Base-by-base conservation (phyloP, 2,113 vertebrate genomes). In the Antidorcas marsupialis region DNA sequence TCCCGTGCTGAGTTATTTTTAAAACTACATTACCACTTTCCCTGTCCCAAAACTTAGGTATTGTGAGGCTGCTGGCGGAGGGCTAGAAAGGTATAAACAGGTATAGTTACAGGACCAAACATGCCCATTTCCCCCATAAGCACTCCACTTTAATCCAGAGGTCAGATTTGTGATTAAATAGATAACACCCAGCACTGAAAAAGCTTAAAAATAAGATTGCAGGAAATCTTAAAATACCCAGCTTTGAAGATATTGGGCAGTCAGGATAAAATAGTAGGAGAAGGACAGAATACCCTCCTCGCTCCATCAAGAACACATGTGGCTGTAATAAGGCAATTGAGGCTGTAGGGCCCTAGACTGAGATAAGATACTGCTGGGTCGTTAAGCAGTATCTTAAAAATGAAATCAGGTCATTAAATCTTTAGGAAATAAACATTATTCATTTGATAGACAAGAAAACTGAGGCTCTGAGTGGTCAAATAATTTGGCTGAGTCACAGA, bases 191-290 rank as follows among this genome's bases (percentile, higher is more conserved):
- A 16, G 47, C 36, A 83, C 2, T 47, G 64, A 88, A 36, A 89
- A 47, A 21, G 9, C 33, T 71, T 95, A 83, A 89, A 95, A 94
- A 47, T 83, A 96, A 89, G 81, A 90, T 82, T 53, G 50, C 39
- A 89, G 25, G 45, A 91, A 52, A n/a, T 87, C 83, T 97, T 97
- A 83, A 93, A 95, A 50, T 57, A 93, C 30, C 19, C 87, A 47
- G 27, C 64, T 96, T 96, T n/a, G 36, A 93, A 43, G 33, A 1
- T 82, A 87, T 52, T 7, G 5, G 71, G 83, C 50, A 95, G 60
- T 47, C 57, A 92, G 53, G 79, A 53, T 85, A 92, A 95, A 39
- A 33, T 11, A 88, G 81, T 71, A 93, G 76, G 74, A 89, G 85
- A 91, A 94, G 28, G 47, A 79, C 6, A 87, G 33, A 94, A 92